Conservation (phyloP, 2,797 vertebrate genomes). For the Trachurus trachurus region DNA sequence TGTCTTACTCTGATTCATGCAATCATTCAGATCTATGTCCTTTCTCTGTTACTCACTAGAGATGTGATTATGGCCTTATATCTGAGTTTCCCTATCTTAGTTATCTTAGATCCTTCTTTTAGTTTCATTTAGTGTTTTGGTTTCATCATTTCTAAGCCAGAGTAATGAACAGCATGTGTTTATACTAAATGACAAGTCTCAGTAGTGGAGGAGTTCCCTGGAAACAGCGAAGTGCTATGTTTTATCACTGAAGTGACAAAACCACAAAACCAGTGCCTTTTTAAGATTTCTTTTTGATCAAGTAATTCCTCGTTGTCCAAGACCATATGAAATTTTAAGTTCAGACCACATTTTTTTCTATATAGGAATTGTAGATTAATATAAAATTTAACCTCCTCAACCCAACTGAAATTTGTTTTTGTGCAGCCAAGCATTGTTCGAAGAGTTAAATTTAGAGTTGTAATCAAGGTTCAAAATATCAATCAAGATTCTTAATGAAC, state of each 20-base stretch:
- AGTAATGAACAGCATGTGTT: slow-evolving; percentile 22
- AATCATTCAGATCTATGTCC: slow-evolving; percentile 43
- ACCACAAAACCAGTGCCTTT: not conserved
- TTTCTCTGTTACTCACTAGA: slow-evolving; percentile 56
- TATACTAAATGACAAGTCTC: slow-evolving; percentile 25
- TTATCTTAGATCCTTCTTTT: slow-evolving; percentile 63
- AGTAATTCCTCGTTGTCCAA: not conserved
- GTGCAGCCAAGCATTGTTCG: slow-evolving; percentile 36
- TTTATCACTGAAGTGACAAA: not conserved
- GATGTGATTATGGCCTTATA: slow-evolving; percentile 9
- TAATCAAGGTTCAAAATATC: slow-evolving; percentile 7
- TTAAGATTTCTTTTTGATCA: not conserved
- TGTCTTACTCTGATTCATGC: slow-evolving; percentile 46
- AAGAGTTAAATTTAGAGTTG: slow-evolving; percentile 1
- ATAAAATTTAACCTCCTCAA: slow-evolving; percentile 17
- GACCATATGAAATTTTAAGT: not conserved
- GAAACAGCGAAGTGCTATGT: not conserved
- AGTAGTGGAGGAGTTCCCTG: slow-evolving; percentile 1
- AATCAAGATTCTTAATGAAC: not conserved
- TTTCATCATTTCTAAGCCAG: slow-evolving; percentile 52
- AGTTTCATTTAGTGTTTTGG: slow-evolving; percentile 64
- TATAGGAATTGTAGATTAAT: not conserved
- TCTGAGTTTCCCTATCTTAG: slow-evolving; percentile 30
- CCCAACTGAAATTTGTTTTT: slow-evolving; percentile 29
- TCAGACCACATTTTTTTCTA: not conserved